These are phyloP conservation scores for Pyrgilauda ruficollis DNA, from an alignment of 2,113 vertebrate genomes.

Conservation along the genomic window DNA sequence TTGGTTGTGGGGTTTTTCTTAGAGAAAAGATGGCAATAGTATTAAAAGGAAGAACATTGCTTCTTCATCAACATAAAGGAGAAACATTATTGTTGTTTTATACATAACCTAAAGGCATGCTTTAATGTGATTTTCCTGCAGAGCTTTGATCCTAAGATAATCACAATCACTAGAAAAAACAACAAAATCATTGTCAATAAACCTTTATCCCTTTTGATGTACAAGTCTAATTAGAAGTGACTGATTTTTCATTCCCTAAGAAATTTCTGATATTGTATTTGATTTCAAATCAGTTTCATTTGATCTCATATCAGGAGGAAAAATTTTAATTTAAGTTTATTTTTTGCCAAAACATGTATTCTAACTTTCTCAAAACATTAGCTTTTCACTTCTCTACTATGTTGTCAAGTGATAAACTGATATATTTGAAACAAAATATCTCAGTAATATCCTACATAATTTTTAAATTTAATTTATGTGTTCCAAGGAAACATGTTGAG, in stretches of 20 bases:
- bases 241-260: neutral
- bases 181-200: neutral
- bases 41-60: neutral
- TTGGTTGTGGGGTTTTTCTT: neutral
- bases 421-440: neutral
- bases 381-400: neutral
- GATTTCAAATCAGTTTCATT: neutral
- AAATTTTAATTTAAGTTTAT: neutral
- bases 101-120: neutral
- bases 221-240: neutral
- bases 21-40: neutral
- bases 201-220: neutral
- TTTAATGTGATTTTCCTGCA: neutral
- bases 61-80: neutral
- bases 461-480: neutral
- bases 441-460: neutral
- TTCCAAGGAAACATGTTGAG: neutral
- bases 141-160: neutral
- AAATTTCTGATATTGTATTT: neutral
- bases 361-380: neutral
- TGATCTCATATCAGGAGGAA: neutral
- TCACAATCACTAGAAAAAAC: neutral
- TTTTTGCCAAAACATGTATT: neutral
- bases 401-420: neutral
- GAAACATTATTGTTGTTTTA: neutral